Base-by-base conservation (phyloP, 2,797 vertebrate species). In the Odontamblyopus lacepedii region DNA sequence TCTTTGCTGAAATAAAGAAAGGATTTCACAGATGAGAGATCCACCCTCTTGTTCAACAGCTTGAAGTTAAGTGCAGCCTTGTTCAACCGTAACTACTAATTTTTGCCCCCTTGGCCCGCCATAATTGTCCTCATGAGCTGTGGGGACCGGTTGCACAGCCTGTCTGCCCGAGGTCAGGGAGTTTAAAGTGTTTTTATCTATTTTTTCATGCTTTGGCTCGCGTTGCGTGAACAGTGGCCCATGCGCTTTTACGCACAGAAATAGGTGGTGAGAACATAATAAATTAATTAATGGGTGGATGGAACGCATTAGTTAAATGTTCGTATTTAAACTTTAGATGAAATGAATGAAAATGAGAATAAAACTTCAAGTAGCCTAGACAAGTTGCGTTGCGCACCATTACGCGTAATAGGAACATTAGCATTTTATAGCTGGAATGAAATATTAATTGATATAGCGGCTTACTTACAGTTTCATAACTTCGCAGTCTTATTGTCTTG, bases 61-160 rank as follows among this genome's bases (percentile, higher is more conserved):
- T 82, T 80, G 78, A 81, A 85, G 85, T 85, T 75, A 85, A 91
- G 85, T 82, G 84, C 80, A 83, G 83, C 64, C 65, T 72, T 79
- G 80, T 86, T 84, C 78, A 87, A 90, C 77, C 76, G 73, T 83
- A 82, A 82, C 60, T 76, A 84, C 84, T 83, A 75, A 53, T 75
- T 55, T 67, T 41, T 66, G 44, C 41, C 30, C 16, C 57, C 77
- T 89, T 92, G 89, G 89, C 86, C 82, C 76, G 82, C 86, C 85
- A 70, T 93, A 91, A 95, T 95, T 95, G 92, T 93, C 92, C 91
- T 93, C 94, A 93, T 95, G 84, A 92, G 83, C 85, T 85, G 79
- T 88, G 94, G 93, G 94, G 94, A 94, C 94, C 92, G 95, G 93
- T 93, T 92, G 91, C 84, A 89, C 92, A 94, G 93, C 86, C 90